phyloP scores from a whole-genome alignment of 2,888 invertebrate species.

The Drosophila robusta region DNA sequence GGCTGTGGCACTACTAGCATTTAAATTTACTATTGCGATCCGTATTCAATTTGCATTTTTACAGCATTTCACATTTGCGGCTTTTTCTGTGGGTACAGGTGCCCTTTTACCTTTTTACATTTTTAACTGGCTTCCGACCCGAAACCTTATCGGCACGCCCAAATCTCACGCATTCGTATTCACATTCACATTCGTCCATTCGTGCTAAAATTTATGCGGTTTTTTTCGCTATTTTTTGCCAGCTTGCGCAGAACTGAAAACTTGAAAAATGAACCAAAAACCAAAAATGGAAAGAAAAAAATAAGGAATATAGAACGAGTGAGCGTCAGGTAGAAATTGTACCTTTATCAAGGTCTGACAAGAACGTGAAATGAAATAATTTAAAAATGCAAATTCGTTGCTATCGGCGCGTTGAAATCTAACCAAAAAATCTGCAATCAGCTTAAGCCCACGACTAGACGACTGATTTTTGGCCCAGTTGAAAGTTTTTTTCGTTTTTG shows the following conservation, averaged over 20 bases:
- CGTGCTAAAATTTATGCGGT: conserved; percentile 69
- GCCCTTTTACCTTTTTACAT: conserved; percentile 50
- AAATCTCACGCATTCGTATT: conserved; percentile 77
- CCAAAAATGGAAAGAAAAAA: not conserved
- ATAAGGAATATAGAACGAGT: not conserved
- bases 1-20: conserved; percentile 13
- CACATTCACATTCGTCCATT: conserved; percentile 60
- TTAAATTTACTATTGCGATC: conserved; percentile 70
- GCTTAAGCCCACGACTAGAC: conserved; percentile 42
- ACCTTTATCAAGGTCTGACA: conserved; percentile 78
- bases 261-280: conserved; percentile 32
- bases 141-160: conserved; percentile 65
- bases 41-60: conserved; percentile 77
- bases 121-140: conserved; percentile 28
- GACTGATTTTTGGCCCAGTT: conserved; percentile 19
- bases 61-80: conserved; percentile 52
- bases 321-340: conserved; percentile 53
- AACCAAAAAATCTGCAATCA: conserved; percentile 49
- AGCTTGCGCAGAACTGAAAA: conserved; percentile 21
- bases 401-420: conserved; percentile 62
- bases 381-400: conserved; percentile 74
- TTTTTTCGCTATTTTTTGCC: conserved; percentile 43
- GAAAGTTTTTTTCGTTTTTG: conserved; percentile 5
- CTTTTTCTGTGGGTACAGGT: conserved; percentile 5
- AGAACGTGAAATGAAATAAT: conserved; percentile 79